phyloP scores from a whole-genome alignment of 2,888 invertebrate species.

The Chaetogeoica ovagalla region DNA sequence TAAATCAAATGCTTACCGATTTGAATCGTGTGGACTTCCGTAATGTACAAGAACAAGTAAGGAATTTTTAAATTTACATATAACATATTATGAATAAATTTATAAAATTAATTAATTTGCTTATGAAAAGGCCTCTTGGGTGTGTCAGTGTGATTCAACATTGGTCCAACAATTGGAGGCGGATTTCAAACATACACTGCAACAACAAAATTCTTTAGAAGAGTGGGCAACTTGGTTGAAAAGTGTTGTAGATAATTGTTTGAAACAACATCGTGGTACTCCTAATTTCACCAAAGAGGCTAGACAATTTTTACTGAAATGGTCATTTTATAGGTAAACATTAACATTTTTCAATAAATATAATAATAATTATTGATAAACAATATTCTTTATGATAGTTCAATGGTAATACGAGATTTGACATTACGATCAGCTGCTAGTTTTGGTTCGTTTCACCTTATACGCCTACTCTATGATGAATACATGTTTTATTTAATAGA shows the following conservation, averaged over 20 bases:
- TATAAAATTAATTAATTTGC: background rate
- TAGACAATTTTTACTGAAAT: conserved; percentile 91
- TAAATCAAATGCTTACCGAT: conserved; percentile 94
- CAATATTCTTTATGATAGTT: conserved; percentile 65
- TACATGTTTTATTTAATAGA: conserved; percentile 99
- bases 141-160: conserved; percentile 89
- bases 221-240: conserved; percentile 99
- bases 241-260: conserved; percentile 84
- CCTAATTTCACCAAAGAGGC: conserved; percentile 82
- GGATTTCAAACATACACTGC: conserved; percentile 86
- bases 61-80: conserved; percentile 18
- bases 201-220: conserved; percentile 90
- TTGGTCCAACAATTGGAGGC: conserved; percentile 84
- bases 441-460: conserved; percentile 98
- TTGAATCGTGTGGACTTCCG: conserved; percentile 97
- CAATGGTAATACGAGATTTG: conserved; percentile 96
- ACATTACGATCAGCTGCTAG: conserved; percentile 95
- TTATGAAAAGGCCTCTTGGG: conserved; percentile 84
- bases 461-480: conserved; percentile 96
- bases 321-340: conserved; percentile 91
- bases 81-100: background rate
- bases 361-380: too few relatives aligned
- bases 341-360: background rate
- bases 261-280: conserved; percentile 84
- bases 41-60: conserved; percentile 83